A percentile compares a stretch with the other conserved stretches of the same genome.
These are phyloP conservation scores for Typhlichthys eigenmanni DNA, from an alignment of 2,797 vertebrate genomes.

Conservation along the genomic window DNA sequence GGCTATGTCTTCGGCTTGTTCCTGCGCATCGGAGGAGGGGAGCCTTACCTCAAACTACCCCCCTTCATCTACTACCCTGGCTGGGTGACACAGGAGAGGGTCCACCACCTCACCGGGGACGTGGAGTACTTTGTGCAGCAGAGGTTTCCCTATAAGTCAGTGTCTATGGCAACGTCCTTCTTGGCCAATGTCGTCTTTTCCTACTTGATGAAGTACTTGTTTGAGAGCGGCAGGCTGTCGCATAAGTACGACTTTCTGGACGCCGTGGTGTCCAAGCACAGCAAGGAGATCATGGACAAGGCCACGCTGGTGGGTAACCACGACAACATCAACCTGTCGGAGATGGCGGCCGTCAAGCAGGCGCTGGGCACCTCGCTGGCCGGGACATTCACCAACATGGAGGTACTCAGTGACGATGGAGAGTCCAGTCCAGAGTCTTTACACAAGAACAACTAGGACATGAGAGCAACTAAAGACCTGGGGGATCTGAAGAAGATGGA, in stretches of 20 bases:
- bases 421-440: slow-evolving; percentile 86
- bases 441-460: slow-evolving; percentile 76
- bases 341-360: slow-evolving; percentile 88
- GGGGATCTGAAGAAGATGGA: slow-evolving; percentile 52
- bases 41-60: slow-evolving; percentile 91
- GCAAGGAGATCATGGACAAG: slow-evolving; percentile 97
- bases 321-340: slow-evolving; percentile 92
- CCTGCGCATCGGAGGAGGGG: slow-evolving; percentile 91
- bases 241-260: slow-evolving; percentile 94
- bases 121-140: slow-evolving; percentile 83
- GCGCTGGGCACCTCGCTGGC: slow-evolving; percentile 79
- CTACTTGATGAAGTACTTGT: slow-evolving; percentile 90
- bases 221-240: slow-evolving; percentile 90
- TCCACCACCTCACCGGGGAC: slow-evolving; percentile 69
- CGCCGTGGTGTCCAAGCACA: slow-evolving; percentile 92
- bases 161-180: slow-evolving; percentile 91
- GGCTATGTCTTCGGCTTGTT: slow-evolving; percentile 90
- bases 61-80: slow-evolving; percentile 94
- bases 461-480: slow-evolving; percentile 43
- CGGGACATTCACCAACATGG: slow-evolving; percentile 88
- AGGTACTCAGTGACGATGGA: slow-evolving; percentile 82
- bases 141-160: slow-evolving; percentile 92
- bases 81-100: slow-evolving; percentile 81
- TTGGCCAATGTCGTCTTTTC: slow-evolving; percentile 86
- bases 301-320: slow-evolving; percentile 87